Percentiles rank a stretch among this genome's conserved stretches.
Evolutionary conservation across 1,140 invertebrate genomes (phyloP).

Genomic region (Drosophila kurseongensis): DNA sequence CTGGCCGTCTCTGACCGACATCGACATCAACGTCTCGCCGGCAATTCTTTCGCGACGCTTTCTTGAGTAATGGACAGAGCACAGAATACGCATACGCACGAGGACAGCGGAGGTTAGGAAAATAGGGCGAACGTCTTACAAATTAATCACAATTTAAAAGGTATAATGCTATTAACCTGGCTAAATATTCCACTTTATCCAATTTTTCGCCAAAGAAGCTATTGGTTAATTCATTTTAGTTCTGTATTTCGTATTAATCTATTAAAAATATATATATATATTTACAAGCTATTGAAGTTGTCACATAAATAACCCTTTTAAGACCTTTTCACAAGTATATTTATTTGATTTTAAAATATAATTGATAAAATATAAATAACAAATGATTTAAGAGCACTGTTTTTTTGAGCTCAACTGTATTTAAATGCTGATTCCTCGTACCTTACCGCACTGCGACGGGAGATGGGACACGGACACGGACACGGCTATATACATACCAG

Average conservation of each 20-base stretch:
- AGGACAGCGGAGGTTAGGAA: background rate
- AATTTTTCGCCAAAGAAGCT: too few species aligned
- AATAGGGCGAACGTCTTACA: background rate
- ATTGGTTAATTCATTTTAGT: too few species aligned
- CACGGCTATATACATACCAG: conserved; percentile 55
- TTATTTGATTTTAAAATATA: too few species aligned
- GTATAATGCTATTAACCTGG: too few species aligned
- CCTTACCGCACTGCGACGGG: conserved; percentile 49
- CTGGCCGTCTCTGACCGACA: conserved; percentile 53
- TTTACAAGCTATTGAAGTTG: too few species aligned
- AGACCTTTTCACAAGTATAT: too few species aligned
- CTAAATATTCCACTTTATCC: too few species aligned
- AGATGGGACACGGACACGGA: conserved; percentile 31
- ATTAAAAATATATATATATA: too few species aligned
- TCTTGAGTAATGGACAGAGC: conserved; percentile 64
- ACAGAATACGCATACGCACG: conserved; percentile 27
- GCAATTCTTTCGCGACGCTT: conserved; percentile 46
- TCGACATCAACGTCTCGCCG: conserved; percentile 53
- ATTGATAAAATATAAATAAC: too few species aligned
- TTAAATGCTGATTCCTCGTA: conserved; percentile 14
- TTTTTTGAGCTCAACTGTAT: background rate
- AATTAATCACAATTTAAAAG: background rate
- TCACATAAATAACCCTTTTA: too few species aligned
- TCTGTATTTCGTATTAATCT: too few species aligned
- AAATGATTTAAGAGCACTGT: background rate